Evolutionary conservation across 2,113 vertebrate species (phyloP).

Genomic region (Oxyruncus cristatus): DNA sequence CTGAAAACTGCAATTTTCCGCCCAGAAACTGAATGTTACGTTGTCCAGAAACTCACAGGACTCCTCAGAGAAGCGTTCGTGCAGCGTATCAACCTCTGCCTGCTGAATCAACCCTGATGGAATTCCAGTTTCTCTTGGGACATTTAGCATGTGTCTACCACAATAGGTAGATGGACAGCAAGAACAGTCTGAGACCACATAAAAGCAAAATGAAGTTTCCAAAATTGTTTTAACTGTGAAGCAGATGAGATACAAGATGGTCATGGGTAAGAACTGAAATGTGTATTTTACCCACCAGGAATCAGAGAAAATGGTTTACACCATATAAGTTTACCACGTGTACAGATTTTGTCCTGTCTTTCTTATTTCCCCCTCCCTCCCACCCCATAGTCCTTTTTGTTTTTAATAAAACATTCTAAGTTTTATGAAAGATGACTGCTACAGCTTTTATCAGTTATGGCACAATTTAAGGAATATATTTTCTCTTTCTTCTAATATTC

Average conservation of each 20-base stretch:
- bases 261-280: constrained; percentile 1
- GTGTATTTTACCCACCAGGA: background rate
- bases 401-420: constrained; percentile 17
- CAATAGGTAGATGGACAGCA: constrained; percentile 1
- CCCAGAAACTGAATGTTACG: background rate
- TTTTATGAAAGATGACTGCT: background rate
- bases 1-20: constrained; percentile 13
- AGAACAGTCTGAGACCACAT: constrained; percentile 26
- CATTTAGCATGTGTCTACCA: background rate
- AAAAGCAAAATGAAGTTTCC: constrained; percentile 25
- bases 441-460: constrained; percentile 29
- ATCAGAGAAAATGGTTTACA: background rate
- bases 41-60: constrained; percentile 21
- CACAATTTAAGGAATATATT: background rate
- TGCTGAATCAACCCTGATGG: background rate
- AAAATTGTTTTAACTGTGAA: constrained; percentile 29
- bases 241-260: constrained; percentile 45
- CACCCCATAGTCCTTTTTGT: background rate
- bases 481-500: background rate
- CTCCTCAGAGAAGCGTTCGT: background rate
- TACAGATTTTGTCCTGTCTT: background rate
- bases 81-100: background rate
- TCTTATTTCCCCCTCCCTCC: background rate
- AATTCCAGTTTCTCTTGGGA: constrained; percentile 12
- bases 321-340: constrained; percentile 2